Evolutionary conservation across 2,888 invertebrate genomes (phyloP).

Genomic region (Omphaloscelis lunosa): DNA sequence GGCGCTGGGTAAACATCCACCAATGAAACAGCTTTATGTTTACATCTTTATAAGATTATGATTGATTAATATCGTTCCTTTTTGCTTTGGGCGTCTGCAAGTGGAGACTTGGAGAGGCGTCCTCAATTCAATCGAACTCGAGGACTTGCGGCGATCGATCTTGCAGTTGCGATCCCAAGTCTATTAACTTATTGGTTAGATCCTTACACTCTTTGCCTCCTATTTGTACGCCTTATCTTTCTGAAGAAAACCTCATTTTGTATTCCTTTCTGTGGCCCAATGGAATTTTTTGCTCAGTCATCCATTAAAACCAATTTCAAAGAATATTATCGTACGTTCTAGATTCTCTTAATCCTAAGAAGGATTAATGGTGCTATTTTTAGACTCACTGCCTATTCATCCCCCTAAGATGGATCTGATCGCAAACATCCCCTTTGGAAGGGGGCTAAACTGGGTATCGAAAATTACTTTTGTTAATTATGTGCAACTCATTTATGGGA

Average conservation of each 20-base stretch:
- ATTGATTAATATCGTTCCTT: constrained; percentile 45
- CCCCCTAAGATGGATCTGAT: constrained; percentile 34
- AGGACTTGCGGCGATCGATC: constrained; percentile 40
- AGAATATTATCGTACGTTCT: constrained; percentile 29
- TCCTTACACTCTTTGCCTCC: constrained; percentile 9
- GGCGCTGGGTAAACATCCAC: constrained; percentile 45
- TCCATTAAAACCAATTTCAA: constrained; percentile 41
- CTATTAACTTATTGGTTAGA: constrained; percentile 53
- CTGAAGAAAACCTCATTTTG: constrained; percentile 7
- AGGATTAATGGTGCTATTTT: constrained; percentile 51
- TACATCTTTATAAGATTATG: constrained; percentile 58
- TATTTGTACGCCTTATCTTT: constrained; percentile 31
- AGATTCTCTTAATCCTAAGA: constrained; percentile 32
- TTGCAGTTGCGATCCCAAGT: constrained; percentile 47
- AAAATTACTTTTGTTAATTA: constrained; percentile 43
- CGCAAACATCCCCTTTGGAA: constrained; percentile 28
- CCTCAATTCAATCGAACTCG: constrained; percentile 28
- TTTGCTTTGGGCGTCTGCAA: constrained; percentile 31
- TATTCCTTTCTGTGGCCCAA: not conserved
- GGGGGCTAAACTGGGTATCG: constrained; percentile 23
- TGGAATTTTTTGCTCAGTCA: constrained; percentile 5
- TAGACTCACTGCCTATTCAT: constrained; percentile 25
- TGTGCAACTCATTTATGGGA: constrained; percentile 15
- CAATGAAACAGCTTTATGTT: constrained; percentile 42
- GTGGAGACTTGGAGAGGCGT: constrained; percentile 7